Base-by-base conservation (phyloP, 2,797 vertebrate genomes). In the Sciurus vulgaris region DNA sequence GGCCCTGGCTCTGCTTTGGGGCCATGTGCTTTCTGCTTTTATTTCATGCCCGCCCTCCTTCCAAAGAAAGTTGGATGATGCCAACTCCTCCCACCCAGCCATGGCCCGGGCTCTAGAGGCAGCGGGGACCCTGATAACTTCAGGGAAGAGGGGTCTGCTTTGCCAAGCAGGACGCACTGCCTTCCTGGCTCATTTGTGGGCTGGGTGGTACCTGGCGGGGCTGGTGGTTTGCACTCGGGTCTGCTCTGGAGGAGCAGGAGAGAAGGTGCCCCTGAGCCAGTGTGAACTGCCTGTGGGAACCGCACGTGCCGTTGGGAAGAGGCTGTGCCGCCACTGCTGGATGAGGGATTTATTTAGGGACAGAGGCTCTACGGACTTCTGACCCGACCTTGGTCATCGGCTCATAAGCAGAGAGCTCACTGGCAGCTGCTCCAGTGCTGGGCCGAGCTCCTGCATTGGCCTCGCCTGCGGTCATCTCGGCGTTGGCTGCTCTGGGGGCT, bases 11-110 rank as follows among this genome's bases (percentile, higher is more conserved):
- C 94, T 30, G 56, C 38, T 91, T 94, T 91, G 13, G 65, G 77
- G 56, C 69, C 44, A 0, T 93, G 97, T 96, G 89, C 89, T 95
- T 97, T 95, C 97, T 96, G 35, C 11, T 86, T 98, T 98, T 96
- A 69, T 97, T 97, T 97, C 61, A 51, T 1, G 35, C 18, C 70
- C 51, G 72, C 97, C 33, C 47, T 1, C 35, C 18, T 69, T 49
- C 30, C 41, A 87, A 69, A 69, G 14, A 73, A 8, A 0, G n/a
- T 69, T 87, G 69, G 96, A 95, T 76, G 95, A 54, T 73, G 33
- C 3, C 67, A 54, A 14, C 5, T 0, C 38, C 77, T 49, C 30
- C 61, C 38, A 12, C 24, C 63, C 33, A 49, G 69, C 81, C 92
- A 0, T 24, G 28, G 51, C 26, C 30, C 7, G 13, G 79, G 28